Evolutionary conservation across 2,888 invertebrate species (phyloP).

Genomic region (Hypomecis atomaria): DNA sequence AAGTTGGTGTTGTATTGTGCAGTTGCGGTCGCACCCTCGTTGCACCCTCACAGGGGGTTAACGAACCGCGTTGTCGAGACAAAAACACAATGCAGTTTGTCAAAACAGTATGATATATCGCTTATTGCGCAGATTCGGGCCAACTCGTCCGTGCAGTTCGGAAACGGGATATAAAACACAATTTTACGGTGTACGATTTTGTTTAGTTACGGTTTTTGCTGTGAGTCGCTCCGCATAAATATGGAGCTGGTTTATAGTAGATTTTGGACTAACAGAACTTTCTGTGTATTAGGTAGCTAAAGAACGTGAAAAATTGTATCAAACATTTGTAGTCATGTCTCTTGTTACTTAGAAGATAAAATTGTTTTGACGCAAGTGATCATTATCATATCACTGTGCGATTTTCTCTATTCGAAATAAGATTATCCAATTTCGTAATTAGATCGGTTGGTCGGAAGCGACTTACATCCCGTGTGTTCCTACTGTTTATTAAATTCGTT

Average conservation of each 20-base stretch:
- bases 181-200: constrained; percentile 62
- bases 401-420: too few species aligned
- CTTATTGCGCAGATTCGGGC: constrained; percentile 59
- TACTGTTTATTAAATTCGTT: too few species aligned
- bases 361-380: too few species aligned
- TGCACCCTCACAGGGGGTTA: constrained; percentile 33
- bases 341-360: too few species aligned
- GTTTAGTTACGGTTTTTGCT: constrained; percentile 45
- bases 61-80: constrained; percentile 54
- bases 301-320: neutral
- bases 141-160: constrained; percentile 62
- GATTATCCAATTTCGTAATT: too few species aligned
- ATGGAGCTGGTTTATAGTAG: neutral
- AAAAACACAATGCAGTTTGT: constrained; percentile 71
- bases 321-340: too few species aligned
- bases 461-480: too few species aligned
- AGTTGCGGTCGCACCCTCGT: constrained; percentile 14
- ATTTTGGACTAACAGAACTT: neutral
- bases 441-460: too few species aligned
- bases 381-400: too few species aligned
- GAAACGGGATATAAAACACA: constrained; percentile 63
- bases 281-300: neutral
- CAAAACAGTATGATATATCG: constrained; percentile 72
- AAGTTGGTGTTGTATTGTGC: constrained; percentile 5
- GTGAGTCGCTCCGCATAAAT: constrained; percentile 12